Evolutionary conservation across 2,113 vertebrate genomes (phyloP).

Genomic region (Rana temporaria): DNA sequence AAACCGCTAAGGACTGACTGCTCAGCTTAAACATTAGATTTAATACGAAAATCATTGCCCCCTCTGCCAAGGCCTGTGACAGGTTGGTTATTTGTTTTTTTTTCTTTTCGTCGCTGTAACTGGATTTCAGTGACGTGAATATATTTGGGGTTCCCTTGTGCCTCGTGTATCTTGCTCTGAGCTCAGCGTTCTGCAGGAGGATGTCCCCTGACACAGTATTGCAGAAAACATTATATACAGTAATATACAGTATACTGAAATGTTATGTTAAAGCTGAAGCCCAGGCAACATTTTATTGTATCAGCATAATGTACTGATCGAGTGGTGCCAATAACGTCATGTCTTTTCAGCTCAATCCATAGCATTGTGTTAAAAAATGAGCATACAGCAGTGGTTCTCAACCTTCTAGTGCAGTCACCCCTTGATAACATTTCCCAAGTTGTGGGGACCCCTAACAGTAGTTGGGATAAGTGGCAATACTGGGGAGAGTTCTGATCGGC

Average conservation of each 20-base stretch:
- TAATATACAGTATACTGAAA: neutral
- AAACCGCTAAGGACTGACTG: constrained; percentile 41
- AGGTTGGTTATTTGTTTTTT: constrained; percentile 19
- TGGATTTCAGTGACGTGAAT: constrained; percentile 53
- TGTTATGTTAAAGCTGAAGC: too few species aligned
- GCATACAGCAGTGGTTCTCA: too few species aligned
- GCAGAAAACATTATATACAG: neutral
- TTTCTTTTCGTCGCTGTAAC: constrained; percentile 37
- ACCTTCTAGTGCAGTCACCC: too few species aligned
- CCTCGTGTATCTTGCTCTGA: constrained; percentile 44
- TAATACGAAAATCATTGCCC: constrained; percentile 54
- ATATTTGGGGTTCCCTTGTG: constrained; percentile 49
- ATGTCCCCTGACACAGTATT: neutral
- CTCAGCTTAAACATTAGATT: constrained; percentile 48
- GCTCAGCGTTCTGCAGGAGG: constrained; percentile 16
- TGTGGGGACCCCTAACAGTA: too few species aligned
- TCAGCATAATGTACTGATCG: too few species aligned
- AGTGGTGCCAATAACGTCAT: too few species aligned
- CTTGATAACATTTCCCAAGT: too few species aligned
- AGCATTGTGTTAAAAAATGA: too few species aligned
- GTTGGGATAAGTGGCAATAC: too few species aligned
- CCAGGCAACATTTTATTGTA: too few species aligned
- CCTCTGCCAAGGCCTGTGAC: constrained; percentile 45
- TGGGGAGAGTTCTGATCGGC: too few species aligned
- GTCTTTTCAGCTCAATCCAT: too few species aligned